Evolutionary conservation across 2,797 vertebrate genomes (phyloP).

Genomic region (Pogonophryne albipinna): DNA sequence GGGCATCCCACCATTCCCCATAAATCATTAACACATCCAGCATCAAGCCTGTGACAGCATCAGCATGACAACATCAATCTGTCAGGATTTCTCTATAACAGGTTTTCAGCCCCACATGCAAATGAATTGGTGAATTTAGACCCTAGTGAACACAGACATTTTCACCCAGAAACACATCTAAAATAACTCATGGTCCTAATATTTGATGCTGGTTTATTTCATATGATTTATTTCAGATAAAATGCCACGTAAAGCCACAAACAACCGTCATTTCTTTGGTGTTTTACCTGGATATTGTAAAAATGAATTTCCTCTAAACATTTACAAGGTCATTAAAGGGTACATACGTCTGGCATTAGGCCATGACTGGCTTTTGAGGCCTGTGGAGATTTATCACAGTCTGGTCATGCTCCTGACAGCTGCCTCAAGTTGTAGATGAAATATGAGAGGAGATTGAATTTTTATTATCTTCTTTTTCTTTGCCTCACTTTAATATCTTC

Average conservation of each 20-base stretch:
- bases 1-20: constrained; percentile 77
- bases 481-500: neutral
- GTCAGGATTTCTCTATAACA: constrained; percentile 74
- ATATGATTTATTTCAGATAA: neutral
- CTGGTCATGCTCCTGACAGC: neutral
- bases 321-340: neutral
- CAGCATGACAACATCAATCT: constrained; percentile 81
- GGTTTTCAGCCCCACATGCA: constrained; percentile 44
- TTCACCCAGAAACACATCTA: constrained; percentile 6
- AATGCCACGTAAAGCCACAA: neutral
- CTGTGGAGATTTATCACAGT: neutral
- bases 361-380: neutral
- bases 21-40: constrained; percentile 84
- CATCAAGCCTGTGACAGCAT: constrained; percentile 73
- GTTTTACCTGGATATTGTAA: neutral
- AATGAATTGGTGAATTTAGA: constrained; percentile 35
- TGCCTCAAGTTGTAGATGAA: neutral
- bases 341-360: neutral
- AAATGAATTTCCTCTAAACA: neutral
- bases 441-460: neutral
- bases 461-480: neutral
- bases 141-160: constrained; percentile 21
- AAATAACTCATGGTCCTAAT: neutral
- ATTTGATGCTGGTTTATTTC: neutral
- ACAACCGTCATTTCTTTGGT: neutral